Evolutionary conservation across 2,113 vertebrate genomes (phyloP).

Genomic region (Dromiciops gliroides): DNA sequence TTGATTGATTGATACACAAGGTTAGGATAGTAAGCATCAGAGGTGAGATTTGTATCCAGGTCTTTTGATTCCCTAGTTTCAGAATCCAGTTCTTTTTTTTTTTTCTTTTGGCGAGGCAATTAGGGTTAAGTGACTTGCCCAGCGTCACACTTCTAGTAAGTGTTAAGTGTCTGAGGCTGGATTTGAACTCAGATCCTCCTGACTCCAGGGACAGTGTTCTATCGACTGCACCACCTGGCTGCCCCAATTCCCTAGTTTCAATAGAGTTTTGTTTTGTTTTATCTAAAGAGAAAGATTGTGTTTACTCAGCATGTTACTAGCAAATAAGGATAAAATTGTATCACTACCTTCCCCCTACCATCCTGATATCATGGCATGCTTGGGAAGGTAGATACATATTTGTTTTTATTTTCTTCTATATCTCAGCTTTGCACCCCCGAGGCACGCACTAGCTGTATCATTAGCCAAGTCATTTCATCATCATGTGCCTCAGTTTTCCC

Average conservation of each 20-base stretch:
- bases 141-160: too few relatives aligned
- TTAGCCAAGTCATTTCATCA: neutral
- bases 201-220: too few relatives aligned
- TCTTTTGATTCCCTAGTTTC: neutral
- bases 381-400: neutral
- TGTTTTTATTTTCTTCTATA: neutral
- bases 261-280: constrained; percentile 25
- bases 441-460: neutral
- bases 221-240: too few relatives aligned
- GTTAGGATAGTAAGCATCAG: neutral
- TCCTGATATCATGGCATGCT: neutral
- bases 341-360: neutral
- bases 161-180: too few relatives aligned
- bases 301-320: neutral
- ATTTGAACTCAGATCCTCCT: too few relatives aligned
- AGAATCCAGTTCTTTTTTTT: too few relatives aligned
- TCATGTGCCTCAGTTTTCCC: neutral
- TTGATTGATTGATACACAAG: neutral
- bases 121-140: too few relatives aligned
- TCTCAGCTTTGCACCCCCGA: neutral
- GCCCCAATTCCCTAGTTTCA: neutral
- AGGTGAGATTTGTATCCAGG: neutral
- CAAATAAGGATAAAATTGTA: neutral
- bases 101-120: too few relatives aligned
- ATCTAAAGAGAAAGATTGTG: neutral